Evolutionary conservation across 2,797 vertebrate genomes (phyloP).

Genomic region (Neosilurus mollespiculum): DNA sequence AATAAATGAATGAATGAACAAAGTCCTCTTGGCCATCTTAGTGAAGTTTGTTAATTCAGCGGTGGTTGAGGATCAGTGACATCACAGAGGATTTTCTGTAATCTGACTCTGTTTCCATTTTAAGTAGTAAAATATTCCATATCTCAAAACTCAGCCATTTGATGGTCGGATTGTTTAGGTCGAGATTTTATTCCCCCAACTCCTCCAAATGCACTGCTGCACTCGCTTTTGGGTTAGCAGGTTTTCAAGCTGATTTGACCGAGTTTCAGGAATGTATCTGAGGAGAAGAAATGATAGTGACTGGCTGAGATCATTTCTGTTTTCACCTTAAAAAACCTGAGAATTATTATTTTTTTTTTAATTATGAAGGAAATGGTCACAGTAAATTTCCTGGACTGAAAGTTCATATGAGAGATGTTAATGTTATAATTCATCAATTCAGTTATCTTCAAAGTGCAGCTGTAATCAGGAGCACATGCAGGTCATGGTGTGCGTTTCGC

Average conservation of each 20-base stretch:
- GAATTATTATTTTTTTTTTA: too few relatives aligned
- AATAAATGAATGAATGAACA: too few relatives aligned
- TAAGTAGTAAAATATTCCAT: neutral
- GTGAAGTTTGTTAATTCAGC: neutral
- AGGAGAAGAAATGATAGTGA: neutral
- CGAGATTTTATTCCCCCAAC: neutral
- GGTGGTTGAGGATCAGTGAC: constrained; percentile 10
- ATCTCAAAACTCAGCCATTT: constrained; percentile 9
- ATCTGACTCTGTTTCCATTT: constrained; percentile 21
- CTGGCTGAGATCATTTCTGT: neutral
- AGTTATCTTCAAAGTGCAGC: constrained; percentile 31
- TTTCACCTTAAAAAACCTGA: constrained; percentile 29
- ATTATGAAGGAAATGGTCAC: constrained; percentile 33
- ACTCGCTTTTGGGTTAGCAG: neutral
- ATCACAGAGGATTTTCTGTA: constrained; percentile 16
- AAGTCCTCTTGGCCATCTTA: neutral
- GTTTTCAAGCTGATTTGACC: constrained; percentile 1
- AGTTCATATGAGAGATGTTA: constrained; percentile 28
- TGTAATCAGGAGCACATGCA: constrained; percentile 36
- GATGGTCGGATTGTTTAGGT: constrained; percentile 31
- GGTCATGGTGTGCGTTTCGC: constrained; percentile 27
- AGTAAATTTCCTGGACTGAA: constrained; percentile 36
- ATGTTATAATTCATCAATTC: constrained; percentile 30
- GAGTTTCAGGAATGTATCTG: neutral
- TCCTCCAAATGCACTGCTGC: neutral